Percentiles rank a stretch among this genome's conserved stretches.
phyloP scores from a whole-genome alignment of 2,888 invertebrate species.

The Ellobium chinense region DNA sequence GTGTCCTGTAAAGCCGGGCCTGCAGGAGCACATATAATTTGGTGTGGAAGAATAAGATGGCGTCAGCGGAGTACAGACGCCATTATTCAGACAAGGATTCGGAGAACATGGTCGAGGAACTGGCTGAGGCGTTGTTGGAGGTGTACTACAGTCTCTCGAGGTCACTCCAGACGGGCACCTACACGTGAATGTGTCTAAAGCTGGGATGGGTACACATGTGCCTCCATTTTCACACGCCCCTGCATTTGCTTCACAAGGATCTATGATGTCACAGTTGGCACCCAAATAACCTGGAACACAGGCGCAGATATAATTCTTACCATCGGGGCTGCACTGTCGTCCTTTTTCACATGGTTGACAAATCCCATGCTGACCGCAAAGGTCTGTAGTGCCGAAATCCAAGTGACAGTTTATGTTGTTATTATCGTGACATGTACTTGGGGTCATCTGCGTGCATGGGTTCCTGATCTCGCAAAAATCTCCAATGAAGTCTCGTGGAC shows the following conservation, averaged over 20 bases:
- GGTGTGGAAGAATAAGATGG: background rate
- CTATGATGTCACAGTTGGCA: background rate
- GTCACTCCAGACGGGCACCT: background rate
- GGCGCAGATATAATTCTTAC: slow-evolving; percentile 26
- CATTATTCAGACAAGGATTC: slow-evolving; percentile 24
- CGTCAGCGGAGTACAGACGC: background rate
- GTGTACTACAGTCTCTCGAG: background rate
- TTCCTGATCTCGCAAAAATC: slow-evolving; percentile 65
- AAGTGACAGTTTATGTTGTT: background rate
- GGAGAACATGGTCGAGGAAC: slow-evolving; percentile 18
- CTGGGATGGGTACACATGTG: slow-evolving; percentile 23
- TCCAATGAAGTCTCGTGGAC: slow-evolving; percentile 64
- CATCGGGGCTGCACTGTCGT: slow-evolving; percentile 3
- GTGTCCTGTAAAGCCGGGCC: background rate
- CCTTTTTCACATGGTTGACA: slow-evolving; percentile 26
- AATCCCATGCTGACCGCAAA: slow-evolving; percentile 5
- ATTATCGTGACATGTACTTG: background rate
- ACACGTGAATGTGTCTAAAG: slow-evolving; percentile 13
- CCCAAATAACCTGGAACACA: slow-evolving; percentile 19
- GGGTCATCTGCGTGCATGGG: slow-evolving; percentile 53
- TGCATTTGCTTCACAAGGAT: background rate
- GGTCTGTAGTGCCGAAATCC: background rate
- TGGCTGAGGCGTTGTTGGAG: no score
- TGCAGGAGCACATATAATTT: background rate
- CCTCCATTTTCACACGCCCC: background rate